These are phyloP conservation scores for Cremastobaeus sp. DNA, from an alignment of 2,888 invertebrate species.

Conservation along the genomic window DNA sequence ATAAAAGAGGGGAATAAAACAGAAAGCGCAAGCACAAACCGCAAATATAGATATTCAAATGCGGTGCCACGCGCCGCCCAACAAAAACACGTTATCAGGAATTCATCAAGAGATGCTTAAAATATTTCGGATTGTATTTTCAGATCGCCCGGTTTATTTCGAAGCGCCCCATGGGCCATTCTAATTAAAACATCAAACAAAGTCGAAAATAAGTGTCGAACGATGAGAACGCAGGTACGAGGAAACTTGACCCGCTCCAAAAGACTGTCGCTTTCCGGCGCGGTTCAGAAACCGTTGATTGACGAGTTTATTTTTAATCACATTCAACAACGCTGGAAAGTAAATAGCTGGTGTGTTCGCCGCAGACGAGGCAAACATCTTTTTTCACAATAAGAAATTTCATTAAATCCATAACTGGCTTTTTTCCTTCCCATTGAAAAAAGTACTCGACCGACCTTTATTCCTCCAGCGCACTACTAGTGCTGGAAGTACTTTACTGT, in stretches of 20 bases:
- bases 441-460: constrained; percentile 34
- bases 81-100: too few species aligned
- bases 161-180: too few species aligned
- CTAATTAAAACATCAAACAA: constrained; percentile 37
- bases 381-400: constrained; percentile 29
- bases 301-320: constrained; percentile 41
- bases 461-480: constrained; percentile 26
- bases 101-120: too few species aligned
- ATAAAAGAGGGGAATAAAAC: too few species aligned
- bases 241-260: constrained; percentile 10
- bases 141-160: constrained; percentile 20
- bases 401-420: constrained; percentile 42
- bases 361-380: not conserved
- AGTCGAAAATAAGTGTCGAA: constrained; percentile 14
- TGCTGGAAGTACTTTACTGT: constrained; percentile 34
- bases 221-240: constrained; percentile 22
- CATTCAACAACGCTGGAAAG: constrained; percentile 4
- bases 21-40: too few species aligned
- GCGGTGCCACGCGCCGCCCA: too few species aligned
- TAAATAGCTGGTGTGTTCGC: constrained; percentile 27
- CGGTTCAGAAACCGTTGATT: constrained; percentile 5
- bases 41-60: constrained; percentile 30
- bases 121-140: too few species aligned
- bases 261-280: not conserved
- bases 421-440: constrained; percentile 12